Evolutionary conservation across 2,113 vertebrate species (phyloP).

Genomic region (Ictalurus punctatus): DNA sequence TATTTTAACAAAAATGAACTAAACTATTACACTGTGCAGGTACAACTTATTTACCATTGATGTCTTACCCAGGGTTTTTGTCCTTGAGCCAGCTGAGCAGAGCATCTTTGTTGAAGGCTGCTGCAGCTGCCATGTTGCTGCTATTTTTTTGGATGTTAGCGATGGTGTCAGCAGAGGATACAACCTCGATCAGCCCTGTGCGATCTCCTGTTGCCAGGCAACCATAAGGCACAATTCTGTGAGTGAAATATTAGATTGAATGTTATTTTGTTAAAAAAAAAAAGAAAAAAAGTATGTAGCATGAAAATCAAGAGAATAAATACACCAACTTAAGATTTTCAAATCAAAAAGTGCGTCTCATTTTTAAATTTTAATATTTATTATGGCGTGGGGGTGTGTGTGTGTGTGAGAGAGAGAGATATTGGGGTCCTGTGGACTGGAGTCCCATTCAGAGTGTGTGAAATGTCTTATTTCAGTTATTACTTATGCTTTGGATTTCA

Average conservation of each 20-base stretch:
- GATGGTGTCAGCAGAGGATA: conserved; percentile 92
- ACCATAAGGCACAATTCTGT: conserved; percentile 92
- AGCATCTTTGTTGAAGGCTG: conserved; percentile 98
- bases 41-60: neutral
- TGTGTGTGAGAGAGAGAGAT: neutral
- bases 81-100: conserved; percentile 98
- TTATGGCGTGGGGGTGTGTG: neutral
- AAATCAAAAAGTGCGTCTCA: neutral
- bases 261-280: neutral
- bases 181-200: conserved; percentile 95
- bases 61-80: conserved; percentile 87
- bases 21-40: neutral
- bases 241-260: conserved; percentile 30
- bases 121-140: conserved; percentile 93
- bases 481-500: neutral
- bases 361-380: neutral
- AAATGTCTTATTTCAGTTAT: neutral
- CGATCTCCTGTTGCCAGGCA: conserved; percentile 95
- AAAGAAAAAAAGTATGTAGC: neutral
- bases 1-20: neutral
- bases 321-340: neutral
- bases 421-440: neutral
- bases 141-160: conserved; percentile 98
- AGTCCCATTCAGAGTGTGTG: neutral
- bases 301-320: neutral